Percentiles rank a stretch among this genome's conserved stretches.
Evolutionary conservation across 1,140 invertebrate genomes (phyloP).

Genomic region (Diabrotica undecimpunctata): DNA sequence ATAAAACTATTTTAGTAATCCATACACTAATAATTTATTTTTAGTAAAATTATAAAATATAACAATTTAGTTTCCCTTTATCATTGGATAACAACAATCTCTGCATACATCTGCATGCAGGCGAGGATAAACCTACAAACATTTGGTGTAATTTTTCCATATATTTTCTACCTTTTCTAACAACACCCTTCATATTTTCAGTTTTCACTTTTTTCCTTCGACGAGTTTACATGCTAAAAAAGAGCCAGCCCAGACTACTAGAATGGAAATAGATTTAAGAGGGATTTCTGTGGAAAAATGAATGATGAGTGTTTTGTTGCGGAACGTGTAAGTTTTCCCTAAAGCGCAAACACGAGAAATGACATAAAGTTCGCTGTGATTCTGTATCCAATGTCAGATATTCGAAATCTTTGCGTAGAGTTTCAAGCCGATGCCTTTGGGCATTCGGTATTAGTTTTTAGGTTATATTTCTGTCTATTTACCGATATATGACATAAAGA

Average conservation of each 20-base stretch:
- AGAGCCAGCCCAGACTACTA: neutral
- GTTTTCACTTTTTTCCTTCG: neutral
- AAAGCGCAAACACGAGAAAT: neutral
- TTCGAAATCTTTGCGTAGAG: slow-evolving; percentile 16
- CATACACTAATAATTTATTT: too few relatives aligned
- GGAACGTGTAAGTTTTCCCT: slow-evolving; percentile 4
- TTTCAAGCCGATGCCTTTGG: slow-evolving; percentile 4
- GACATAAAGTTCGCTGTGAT: slow-evolving; percentile 4
- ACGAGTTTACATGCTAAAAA: neutral
- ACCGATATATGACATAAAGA: neutral
- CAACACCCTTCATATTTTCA: neutral
- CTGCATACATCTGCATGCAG: too few relatives aligned
- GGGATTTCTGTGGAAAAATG: slow-evolving; percentile 34
- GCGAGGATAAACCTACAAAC: too few relatives aligned
- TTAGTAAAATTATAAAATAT: too few relatives aligned
- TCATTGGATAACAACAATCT: too few relatives aligned
- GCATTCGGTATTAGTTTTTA: slow-evolving; percentile 9
- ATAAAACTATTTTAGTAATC: too few relatives aligned
- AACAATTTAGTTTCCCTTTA: too few relatives aligned
- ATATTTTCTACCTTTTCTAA: neutral
- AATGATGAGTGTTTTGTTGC: slow-evolving; percentile 32
- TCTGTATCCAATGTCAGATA: slow-evolving; percentile 26
- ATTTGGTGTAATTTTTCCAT: too few relatives aligned
- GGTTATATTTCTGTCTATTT: slow-evolving; percentile 1
- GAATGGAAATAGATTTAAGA: slow-evolving; percentile 30